Conservation (phyloP, 2,888 invertebrate species). For the Lasioglossum calceatum region DNA sequence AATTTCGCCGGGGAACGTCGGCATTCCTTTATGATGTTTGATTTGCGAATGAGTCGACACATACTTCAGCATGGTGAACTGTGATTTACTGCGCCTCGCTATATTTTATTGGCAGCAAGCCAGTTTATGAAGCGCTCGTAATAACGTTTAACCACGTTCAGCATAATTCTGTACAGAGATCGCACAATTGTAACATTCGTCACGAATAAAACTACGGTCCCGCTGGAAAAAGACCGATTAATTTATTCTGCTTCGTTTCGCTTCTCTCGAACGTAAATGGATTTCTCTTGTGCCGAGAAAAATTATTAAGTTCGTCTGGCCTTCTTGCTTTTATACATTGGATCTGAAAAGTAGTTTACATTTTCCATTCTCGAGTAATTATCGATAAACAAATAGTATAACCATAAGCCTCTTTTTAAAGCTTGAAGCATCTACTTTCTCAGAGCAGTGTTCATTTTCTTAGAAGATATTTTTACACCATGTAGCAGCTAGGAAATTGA, state of each 20-base stretch:
- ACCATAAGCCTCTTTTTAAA: neutral
- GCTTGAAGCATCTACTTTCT: neutral
- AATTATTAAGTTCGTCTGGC: neutral
- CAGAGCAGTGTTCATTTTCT: too few species aligned
- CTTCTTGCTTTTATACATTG: neutral
- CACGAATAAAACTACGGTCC: neutral
- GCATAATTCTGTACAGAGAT: slow-evolving; percentile 10
- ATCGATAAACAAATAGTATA: neutral
- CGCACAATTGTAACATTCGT: slow-evolving; percentile 8
- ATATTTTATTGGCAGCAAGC: slow-evolving; percentile 58
- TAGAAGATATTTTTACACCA: too few species aligned
- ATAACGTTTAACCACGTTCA: slow-evolving; percentile 27
- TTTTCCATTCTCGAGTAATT: neutral
- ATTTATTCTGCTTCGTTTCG: neutral
- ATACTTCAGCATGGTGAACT: slow-evolving; percentile 34
- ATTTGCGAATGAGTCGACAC: slow-evolving; percentile 50
- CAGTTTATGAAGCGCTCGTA: slow-evolving; percentile 51
- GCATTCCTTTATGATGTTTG: slow-evolving; percentile 32
- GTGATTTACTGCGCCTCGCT: slow-evolving; percentile 53
- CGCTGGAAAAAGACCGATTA: neutral
- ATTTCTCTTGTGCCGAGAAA: neutral
- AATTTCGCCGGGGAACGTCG: neutral
- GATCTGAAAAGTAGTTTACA: neutral
- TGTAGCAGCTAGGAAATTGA: too few species aligned
- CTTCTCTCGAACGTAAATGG: neutral